Evolutionary conservation across 2,888 invertebrate genomes (phyloP), one percentile per base, ranked within the genome.

Genomic region (Drosophila nr. perissopoda): DNA sequence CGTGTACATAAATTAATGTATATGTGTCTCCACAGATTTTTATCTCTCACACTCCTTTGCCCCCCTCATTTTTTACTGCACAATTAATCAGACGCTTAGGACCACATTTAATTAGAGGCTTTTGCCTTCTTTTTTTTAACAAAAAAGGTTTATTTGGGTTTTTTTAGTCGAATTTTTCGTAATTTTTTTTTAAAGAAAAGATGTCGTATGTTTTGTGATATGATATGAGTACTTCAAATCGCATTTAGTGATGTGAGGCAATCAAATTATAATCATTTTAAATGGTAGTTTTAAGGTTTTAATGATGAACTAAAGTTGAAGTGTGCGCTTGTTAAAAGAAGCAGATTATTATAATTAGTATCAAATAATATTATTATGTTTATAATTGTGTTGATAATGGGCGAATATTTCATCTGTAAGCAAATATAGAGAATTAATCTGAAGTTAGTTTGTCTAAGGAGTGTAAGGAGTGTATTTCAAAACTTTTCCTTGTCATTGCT

Each of bases 51-150:
- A 49, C 54, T 7, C 53, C 48, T 63, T 10, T n/a, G 16, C 16
- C 16, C 54, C 40, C 11, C 57, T 66, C 66, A 61, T 31, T 78
- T 74, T 81, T 80, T 76, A 88, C 82, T 76, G 82, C 73, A 80
- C 85, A 85, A 85, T 85, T 85, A 85, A 85, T 85, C 88, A 85
- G 79, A 60, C 73, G 80, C 70, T 76, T 81, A 73, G 85, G 79
- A 76, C 70, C 83, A 76, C 88, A 74, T 85, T 85, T 85, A 85
- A 85, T 85, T 85, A 88, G 83, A 78, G 78, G 61, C 83, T 67
- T 46, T 66, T 72, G 51, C 65, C 66, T 48, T 54, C 31, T 66
- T 46, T 54, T 54, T 34, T 66, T 46, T 54, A 52, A 70, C 53
- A 57, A 65, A 49, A 49, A 54, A 42, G 21, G n/a, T 60, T 67